Conservation (phyloP, 2,113 vertebrate genomes). For the Murina feae region DNA sequence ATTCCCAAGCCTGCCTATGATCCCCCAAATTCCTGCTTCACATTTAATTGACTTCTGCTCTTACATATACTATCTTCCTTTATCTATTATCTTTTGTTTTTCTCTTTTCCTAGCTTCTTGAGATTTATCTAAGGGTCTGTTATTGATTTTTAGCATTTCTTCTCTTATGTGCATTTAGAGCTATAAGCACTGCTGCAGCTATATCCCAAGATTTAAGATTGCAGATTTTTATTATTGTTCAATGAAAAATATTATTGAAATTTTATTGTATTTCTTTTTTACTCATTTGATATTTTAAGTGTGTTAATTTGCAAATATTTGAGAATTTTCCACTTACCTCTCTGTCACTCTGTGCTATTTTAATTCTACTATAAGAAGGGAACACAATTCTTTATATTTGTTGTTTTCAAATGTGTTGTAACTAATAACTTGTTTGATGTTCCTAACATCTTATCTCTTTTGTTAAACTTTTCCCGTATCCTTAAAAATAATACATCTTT, state of each 20-base stretch:
- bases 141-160: background rate
- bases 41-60: background rate
- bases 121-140: background rate
- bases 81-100: background rate
- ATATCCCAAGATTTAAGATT: background rate
- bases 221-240: background rate
- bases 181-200: background rate
- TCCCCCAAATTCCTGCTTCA: too few species aligned
- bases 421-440: background rate
- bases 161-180: background rate
- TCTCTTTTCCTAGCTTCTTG: background rate
- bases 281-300: background rate
- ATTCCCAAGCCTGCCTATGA: too few species aligned
- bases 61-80: background rate
- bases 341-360: background rate
- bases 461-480: background rate
- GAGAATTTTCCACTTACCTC: background rate
- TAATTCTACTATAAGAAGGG: background rate
- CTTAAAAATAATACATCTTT: background rate
- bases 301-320: background rate
- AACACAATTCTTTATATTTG: background rate
- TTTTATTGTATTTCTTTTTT: background rate
- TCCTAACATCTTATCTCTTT: background rate
- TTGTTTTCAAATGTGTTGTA: background rate
- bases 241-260: background rate